Base-by-base conservation (phyloP, 2,888 invertebrate species). In the Temnothorax ravouxi region DNA sequence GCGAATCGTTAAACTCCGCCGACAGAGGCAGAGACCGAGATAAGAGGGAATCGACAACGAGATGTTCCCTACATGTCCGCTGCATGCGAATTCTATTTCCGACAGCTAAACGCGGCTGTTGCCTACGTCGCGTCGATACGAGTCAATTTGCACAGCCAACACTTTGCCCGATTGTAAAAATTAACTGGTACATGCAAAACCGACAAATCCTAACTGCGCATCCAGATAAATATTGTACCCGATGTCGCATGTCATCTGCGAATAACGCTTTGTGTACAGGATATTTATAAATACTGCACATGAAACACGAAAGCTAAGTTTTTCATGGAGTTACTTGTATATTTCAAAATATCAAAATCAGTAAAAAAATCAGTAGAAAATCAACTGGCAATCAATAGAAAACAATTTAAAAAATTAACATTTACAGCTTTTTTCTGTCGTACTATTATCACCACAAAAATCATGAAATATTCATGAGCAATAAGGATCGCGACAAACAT, bases 1-100 rank as follows among this genome's bases (percentile, higher is more conserved):
- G 59, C 15, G 44, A 76, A 64, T 85, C 86, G 71, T 83, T 85
- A 84, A 80, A 75, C 61, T 72, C 47, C 76, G 66, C 71, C 74
- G 76, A 77, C 66, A 56, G 50, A 56, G 50, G 41, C 67, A 56
- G 29, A 38, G 50, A 79, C 75, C 56, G n/a, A 72, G 72, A 80
- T 72, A 61, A 80, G 79, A 59, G 59, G 18, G 59, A 80, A 80
- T 80, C 56, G 71, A 62, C 56, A 69, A 79, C 47, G 71, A 72
- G 71, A 15, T 11, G 69, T 41, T 44, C 41, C 25, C 25, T 41
- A 34, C 44, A 34, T 59, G 11, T 47, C 47, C 72, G 38, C 38
- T 59, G 72, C 79, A 47, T 41, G 59, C 18, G 54, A 80, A 80
- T 80, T 21, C 79, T 38, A 80, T 80, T 80, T 80, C 72, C 56